Evolutionary conservation across 2,888 invertebrate species (phyloP).

Genomic region (Caenorhabditis sulstoni): DNA sequence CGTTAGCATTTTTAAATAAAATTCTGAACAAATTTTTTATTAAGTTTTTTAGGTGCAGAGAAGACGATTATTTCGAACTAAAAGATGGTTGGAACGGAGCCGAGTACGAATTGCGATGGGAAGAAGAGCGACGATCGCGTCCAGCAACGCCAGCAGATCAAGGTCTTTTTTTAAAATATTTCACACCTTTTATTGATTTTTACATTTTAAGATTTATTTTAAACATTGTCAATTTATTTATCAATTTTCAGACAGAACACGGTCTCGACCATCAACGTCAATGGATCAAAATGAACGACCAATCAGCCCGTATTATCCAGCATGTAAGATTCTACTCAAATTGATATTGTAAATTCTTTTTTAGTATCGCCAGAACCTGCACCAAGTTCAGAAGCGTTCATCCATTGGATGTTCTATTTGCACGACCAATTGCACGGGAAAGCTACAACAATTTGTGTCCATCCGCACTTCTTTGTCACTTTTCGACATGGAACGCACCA

Average conservation of each 20-base stretch:
- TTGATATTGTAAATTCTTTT: slow-evolving; percentile 58
- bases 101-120: slow-evolving; percentile 59
- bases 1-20: slow-evolving; percentile 62
- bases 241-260: no score
- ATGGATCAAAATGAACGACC: no score
- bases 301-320: slow-evolving; percentile 29
- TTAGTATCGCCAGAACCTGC: slow-evolving; percentile 59
- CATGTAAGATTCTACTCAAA: slow-evolving; percentile 52
- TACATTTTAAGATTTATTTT: slow-evolving; percentile 20
- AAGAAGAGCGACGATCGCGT: slow-evolving; percentile 54
- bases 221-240: slow-evolving; percentile 20
- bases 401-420: slow-evolving; percentile 59
- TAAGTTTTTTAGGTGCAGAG: slow-evolving; percentile 49
- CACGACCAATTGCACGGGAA: slow-evolving; percentile 35
- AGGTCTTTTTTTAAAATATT: slow-evolving; percentile 46
- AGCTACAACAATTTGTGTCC: slow-evolving; percentile 55
- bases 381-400: slow-evolving; percentile 48
- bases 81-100: slow-evolving; percentile 57
- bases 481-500: slow-evolving; percentile 60
- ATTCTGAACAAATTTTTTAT: slow-evolving; percentile 61
- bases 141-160: slow-evolving; percentile 39
- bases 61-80: slow-evolving; percentile 48
- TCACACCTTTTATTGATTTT: slow-evolving; percentile 31
- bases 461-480: slow-evolving; percentile 57
- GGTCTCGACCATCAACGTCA: no score